Evolutionary conservation across 1,140 invertebrate species (phyloP), one percentile per base, ranked within the genome.

Genomic region (Ostrea edulis): DNA sequence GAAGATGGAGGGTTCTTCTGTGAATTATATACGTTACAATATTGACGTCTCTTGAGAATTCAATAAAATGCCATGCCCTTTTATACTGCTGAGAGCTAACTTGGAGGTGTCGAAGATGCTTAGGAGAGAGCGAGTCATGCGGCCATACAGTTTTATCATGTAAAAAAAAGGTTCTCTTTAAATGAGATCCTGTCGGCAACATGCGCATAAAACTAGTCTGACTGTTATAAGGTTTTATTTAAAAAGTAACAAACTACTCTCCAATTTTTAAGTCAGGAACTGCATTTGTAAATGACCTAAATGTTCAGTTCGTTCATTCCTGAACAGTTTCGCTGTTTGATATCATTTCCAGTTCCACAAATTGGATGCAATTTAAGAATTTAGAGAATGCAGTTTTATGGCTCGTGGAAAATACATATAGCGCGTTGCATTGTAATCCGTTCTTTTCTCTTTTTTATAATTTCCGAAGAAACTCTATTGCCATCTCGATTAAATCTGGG

Each of bases 401-500:
- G 51, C 82, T 82, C 20, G 86, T 82, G 83, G 77, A 87, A 22
- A 54, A 87, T 82, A 82, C 8, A 25, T 77, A 77, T 77, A 77
- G 25, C 29, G 68, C 22, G 25, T 77, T 22, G 68, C 14, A 77
- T 82, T 62, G 82, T 58, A 51, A 65, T 82, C 55, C 29, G 58
- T 62, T 77, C 77, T n/a, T n/a, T n/a, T n/a, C 35, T 44, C 35
- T 44, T 44, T 44, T 44, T 87, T 82, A 54, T 83, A 62, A 52
- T 65, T 55, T 25, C 44, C 58, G 81, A 25, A 82, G 55, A 62
- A 58, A 53, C 55, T 25, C 82, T 87, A 35, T 82, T 87, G 86
- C 58, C 86, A 87, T 87, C 77, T 87, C 55, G 86, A 58, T 65
- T 81, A 83, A 87, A 87, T 87, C 86, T 82, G 86, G 55, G 53